Evolutionary conservation across 2,888 invertebrate species (phyloP).

Genomic region (Fabriciana adippe): DNA sequence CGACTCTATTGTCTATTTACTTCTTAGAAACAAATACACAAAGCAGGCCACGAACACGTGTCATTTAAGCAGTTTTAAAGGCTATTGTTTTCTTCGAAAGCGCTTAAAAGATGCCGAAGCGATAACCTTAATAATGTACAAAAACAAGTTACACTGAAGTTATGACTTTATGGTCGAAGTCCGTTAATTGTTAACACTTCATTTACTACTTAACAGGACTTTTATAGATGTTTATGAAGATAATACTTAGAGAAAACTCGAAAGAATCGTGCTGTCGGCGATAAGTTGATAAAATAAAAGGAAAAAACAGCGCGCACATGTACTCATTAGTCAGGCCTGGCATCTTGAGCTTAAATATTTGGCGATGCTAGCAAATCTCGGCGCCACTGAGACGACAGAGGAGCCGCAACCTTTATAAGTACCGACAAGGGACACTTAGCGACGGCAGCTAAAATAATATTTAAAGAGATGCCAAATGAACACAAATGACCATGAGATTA

Average conservation of each 20-base stretch:
- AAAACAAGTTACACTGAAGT: constrained; percentile 39
- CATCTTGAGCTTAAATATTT: constrained; percentile 70
- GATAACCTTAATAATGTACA: constrained; percentile 37
- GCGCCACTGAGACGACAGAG: constrained; percentile 63
- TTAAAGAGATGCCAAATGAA: constrained; percentile 69
- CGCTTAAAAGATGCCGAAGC: constrained; percentile 47
- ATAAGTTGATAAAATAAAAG: constrained; percentile 45
- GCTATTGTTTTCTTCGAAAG: constrained; percentile 52
- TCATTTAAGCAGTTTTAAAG: constrained; percentile 41
- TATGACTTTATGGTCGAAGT: constrained; percentile 38
- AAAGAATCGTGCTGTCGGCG: constrained; percentile 44
- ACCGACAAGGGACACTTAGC: constrained; percentile 51
- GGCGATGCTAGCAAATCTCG: constrained; percentile 71
- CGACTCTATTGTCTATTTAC: constrained; percentile 51
- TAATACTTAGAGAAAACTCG: constrained; percentile 41
- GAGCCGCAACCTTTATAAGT: constrained; percentile 53
- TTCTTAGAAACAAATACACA: constrained; percentile 55
- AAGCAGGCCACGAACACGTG: constrained; percentile 59
- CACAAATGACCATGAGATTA: constrained; percentile 80
- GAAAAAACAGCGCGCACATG: constrained; percentile 65
- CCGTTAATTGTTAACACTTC: constrained; percentile 34
- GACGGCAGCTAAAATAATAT: constrained; percentile 75
- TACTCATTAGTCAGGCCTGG: constrained; percentile 73
- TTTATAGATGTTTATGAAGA: constrained; percentile 25
- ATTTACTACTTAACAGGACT: constrained; percentile 35